A percentile compares a stretch with the other conserved stretches of the same genome.
phyloP scores from a whole-genome alignment of 2,113 vertebrate species.

The Caranx ignobilis region DNA sequence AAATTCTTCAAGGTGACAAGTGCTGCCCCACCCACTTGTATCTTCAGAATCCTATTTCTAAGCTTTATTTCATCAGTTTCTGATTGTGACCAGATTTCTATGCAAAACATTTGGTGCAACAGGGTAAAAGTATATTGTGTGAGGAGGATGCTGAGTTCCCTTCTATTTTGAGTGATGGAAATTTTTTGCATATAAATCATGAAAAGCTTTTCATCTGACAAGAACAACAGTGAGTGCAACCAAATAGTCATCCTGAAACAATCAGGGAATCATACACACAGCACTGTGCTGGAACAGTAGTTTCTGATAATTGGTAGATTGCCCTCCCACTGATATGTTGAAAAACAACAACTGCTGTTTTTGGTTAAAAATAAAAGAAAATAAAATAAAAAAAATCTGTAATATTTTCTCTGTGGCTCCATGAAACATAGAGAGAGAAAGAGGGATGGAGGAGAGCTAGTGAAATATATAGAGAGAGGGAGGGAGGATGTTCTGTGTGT shows the following conservation, averaged over 20 bases:
- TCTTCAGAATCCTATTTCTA: neutral
- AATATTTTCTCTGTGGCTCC: constrained; percentile 33
- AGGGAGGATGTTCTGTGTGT: constrained; percentile 53
- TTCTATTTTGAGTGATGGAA: neutral
- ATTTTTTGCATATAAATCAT: constrained; percentile 16
- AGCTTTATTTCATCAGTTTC: neutral
- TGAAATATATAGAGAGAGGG: constrained; percentile 42
- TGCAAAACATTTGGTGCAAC: neutral
- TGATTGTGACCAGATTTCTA: neutral
- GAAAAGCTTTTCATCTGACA: constrained; percentile 34
- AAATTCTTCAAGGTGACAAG: too few relatives aligned
- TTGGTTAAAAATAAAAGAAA: constrained; percentile 14
- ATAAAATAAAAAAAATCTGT: constrained; percentile 27
- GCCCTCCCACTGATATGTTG: constrained; percentile 63
- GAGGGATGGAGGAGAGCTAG: constrained; percentile 26
- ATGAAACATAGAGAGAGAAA: constrained; percentile 28
- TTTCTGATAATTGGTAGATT: constrained; percentile 59
- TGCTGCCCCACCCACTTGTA: too few relatives aligned
- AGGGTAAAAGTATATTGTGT: neutral
- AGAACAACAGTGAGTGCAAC: constrained; percentile 47
- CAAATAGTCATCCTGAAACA: constrained; percentile 58
- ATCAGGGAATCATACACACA: constrained; percentile 38
- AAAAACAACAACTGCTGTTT: constrained; percentile 34
- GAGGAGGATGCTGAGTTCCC: neutral
- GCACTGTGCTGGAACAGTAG: constrained; percentile 36